Base-by-base conservation (phyloP, 2,797 vertebrate species). In the Fringilla coelebs region DNA sequence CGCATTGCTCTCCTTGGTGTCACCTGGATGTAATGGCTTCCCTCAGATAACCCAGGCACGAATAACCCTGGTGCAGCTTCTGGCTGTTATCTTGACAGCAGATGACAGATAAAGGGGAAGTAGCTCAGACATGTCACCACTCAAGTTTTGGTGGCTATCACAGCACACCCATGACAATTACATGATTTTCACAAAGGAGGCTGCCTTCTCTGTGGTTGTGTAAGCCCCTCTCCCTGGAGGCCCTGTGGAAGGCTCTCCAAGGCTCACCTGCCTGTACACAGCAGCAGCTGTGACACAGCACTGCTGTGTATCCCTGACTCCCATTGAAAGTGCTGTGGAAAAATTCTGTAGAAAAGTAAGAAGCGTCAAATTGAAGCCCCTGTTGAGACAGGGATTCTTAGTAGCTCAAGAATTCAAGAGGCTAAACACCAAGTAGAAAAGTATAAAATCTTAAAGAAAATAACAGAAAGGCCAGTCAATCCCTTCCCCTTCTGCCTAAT, bases 1-100 rank as follows among this genome's bases (percentile, higher is more conserved):
- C 1, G 2, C 21, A 41, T 19, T 8, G 3, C 4, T 8, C 29
- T 46, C 75, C 61, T 41, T 3, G 0, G 31, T 7, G 20, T 17
- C 89, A 14, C 31, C 11, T 3, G 65, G 40, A 22, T 13, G 36
- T 4, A 25, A 52, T 1, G 34, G 43, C 46, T 73, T n/a, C 52
- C 48, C 61, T 76, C 40, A 24, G 61, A 8, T 6, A 32, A 40
- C 28, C 40, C 72, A n/a, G 36, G 55, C 18, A 6, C 1, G 0
- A 67, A 19, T 6, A 8, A 21, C 57, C 43, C 18, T 18, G 25
- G 18, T 41, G 38, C 49, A 38, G 43, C n/a, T 36, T n/a, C 58
- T n/a, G 45, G 52, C 78, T 73, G 28, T 55, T 67, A 63, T 5
- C 72, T 41, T 41, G 52, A 34, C 54, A 87, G 84, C 31, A 22